Evolutionary conservation across 2,113 vertebrate genomes (phyloP).

Genomic region (Danio rerio): DNA sequence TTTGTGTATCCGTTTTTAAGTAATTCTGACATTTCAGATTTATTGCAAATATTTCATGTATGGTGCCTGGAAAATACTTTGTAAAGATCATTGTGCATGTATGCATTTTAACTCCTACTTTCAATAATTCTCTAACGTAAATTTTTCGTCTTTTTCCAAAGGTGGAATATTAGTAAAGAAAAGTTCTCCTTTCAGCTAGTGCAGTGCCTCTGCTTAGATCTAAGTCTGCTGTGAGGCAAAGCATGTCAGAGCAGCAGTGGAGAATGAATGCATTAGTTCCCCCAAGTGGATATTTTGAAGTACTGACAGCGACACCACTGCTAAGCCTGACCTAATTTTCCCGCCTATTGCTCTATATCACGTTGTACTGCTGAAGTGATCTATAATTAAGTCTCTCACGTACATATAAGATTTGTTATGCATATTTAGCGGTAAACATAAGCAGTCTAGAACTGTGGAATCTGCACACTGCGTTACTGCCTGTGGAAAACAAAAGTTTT

Average conservation of each 20-base stretch:
- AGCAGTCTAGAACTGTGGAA: background rate
- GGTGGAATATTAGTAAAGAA: no score
- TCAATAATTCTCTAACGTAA: no score
- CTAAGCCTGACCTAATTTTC: background rate
- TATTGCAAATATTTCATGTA: no score
- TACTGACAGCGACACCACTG: background rate
- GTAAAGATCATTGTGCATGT: no score
- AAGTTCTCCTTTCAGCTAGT: no score
- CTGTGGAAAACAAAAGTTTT: background rate
- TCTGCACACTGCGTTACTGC: background rate
- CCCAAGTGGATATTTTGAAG: conserved; percentile 24
- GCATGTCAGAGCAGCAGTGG: background rate
- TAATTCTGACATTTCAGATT: no score
- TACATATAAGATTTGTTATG: background rate
- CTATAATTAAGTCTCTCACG: background rate
- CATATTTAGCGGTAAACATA: background rate
- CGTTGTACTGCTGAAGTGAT: background rate
- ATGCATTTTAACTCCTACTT: no score
- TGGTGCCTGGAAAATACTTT: no score
- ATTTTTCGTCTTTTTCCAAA: no score
- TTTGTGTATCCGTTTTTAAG: no score
- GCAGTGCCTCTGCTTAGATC: no score
- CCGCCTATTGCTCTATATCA: background rate
- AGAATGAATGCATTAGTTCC: background rate
- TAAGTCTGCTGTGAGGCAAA: background rate